Conservation (phyloP, 2,797 vertebrate genomes). For the Tinamus major region DNA sequence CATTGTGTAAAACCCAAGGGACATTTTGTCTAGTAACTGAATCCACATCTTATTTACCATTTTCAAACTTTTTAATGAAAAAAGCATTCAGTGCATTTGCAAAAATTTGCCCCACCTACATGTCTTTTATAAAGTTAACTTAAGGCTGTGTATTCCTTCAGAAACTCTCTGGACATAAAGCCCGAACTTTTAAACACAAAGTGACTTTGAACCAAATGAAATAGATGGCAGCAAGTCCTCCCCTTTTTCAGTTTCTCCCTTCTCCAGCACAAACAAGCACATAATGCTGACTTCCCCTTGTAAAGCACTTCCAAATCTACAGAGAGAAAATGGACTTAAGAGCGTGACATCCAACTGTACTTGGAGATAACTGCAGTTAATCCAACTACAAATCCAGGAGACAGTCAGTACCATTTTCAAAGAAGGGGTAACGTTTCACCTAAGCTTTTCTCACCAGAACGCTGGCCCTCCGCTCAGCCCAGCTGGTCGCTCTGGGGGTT, state of each 20-base stretch:
- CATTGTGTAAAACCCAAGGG: not conserved
- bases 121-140: not conserved
- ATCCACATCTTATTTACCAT: not conserved
- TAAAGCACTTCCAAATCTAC: not conserved
- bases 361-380: not conserved
- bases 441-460: constrained; percentile 25
- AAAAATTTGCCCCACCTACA: not conserved
- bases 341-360: not conserved
- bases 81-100: not conserved
- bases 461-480: constrained; percentile 21
- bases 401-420: not conserved
- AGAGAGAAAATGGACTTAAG: constrained; percentile 3
- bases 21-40: not conserved
- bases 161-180: not conserved
- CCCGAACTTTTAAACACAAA: not conserved
- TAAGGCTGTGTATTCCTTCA: not conserved
- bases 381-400: constrained; percentile 15
- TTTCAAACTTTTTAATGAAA: constrained; percentile 34
- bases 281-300: not conserved
- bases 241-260: not conserved
- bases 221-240: not conserved
- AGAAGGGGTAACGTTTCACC: not conserved
- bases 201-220: not conserved
- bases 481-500: not conserved
- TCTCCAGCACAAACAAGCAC: not conserved